These are phyloP conservation scores for Echinops telfairi DNA, from an alignment of 2,113 vertebrate species.

Conservation along the genomic window DNA sequence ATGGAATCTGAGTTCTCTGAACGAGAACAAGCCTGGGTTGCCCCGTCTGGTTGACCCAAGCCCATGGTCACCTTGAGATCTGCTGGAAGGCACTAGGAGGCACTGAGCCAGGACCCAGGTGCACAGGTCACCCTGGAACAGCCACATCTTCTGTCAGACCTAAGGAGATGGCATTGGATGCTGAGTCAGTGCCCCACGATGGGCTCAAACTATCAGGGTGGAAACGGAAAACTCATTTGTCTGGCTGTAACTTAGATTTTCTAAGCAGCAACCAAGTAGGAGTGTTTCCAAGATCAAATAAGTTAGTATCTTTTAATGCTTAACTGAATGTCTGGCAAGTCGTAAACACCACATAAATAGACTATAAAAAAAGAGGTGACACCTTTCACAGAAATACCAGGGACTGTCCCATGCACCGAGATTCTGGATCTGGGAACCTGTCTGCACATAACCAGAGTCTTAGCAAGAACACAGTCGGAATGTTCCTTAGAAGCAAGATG, in stretches of 20 bases:
- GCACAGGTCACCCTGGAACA: background rate
- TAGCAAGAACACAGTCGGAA: background rate
- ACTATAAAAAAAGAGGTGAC: constrained; percentile 5
- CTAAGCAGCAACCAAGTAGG: background rate
- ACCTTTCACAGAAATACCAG: background rate
- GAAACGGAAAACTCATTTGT: background rate
- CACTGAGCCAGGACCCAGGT: accelerated
- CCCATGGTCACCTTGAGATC: accelerated
- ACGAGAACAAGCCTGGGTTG: background rate
- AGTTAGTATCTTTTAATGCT: constrained; percentile 52
- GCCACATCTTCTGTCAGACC: too few relatives aligned
- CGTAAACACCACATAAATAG: background rate
- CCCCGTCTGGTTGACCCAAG: background rate
- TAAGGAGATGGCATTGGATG: background rate
- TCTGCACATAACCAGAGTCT: background rate
- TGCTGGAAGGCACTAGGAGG: background rate
- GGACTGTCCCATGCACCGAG: background rate
- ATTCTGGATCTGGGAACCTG: background rate
- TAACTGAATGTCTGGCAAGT: constrained; percentile 29
- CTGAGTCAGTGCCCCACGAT: background rate
- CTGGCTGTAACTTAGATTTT: background rate
- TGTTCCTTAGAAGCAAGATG: background rate
- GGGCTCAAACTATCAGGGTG: accelerated
- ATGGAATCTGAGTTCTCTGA: background rate
- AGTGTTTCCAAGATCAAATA: constrained; percentile 38